Evolutionary conservation across 1,140 invertebrate species (phyloP).

Genomic region (Drosophila chauvacae): DNA sequence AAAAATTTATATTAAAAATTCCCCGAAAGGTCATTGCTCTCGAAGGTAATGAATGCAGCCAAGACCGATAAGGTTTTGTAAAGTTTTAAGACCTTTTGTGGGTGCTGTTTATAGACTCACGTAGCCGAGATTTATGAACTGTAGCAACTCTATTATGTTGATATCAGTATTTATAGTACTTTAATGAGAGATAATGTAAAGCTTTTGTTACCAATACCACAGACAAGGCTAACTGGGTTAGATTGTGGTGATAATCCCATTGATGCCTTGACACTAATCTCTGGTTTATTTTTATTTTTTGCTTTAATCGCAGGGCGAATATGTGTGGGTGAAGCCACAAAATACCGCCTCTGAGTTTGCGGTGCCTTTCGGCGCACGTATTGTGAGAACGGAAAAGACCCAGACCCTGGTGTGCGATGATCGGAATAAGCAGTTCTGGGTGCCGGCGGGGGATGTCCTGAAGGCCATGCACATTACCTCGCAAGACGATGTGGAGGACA

Average conservation of each 20-base stretch:
- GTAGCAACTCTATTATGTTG: background rate
- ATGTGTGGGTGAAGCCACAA: slow-evolving; percentile 93
- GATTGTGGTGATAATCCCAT: slow-evolving; percentile 21
- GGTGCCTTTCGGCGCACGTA: slow-evolving; percentile 92
- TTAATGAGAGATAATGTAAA: background rate
- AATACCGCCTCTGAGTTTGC: slow-evolving; percentile 89
- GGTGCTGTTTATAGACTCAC: slow-evolving; percentile 21
- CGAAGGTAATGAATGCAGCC: background rate
- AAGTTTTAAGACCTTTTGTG: slow-evolving; percentile 12
- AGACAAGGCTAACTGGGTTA: slow-evolving; percentile 2
- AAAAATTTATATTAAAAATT: background rate
- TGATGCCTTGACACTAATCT: slow-evolving; percentile 17
- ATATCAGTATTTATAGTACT: slow-evolving; percentile 2
- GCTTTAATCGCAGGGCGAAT: slow-evolving; percentile 88
- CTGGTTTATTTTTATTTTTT: slow-evolving; percentile 1
- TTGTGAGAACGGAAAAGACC: slow-evolving; percentile 91
- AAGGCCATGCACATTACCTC: slow-evolving; percentile 95
- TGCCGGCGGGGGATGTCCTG: slow-evolving; percentile 86
- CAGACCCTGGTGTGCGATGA: slow-evolving; percentile 92
- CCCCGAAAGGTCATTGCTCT: background rate
- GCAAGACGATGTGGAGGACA: slow-evolving; percentile 94
- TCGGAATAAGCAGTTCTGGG: slow-evolving; percentile 88
- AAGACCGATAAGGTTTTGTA: slow-evolving; percentile 9
- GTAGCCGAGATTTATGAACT: slow-evolving; percentile 33
- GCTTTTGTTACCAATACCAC: background rate